Evolutionary conservation across 2,888 invertebrate genomes (phyloP).

Genomic region (Odontomyia ornata): DNA sequence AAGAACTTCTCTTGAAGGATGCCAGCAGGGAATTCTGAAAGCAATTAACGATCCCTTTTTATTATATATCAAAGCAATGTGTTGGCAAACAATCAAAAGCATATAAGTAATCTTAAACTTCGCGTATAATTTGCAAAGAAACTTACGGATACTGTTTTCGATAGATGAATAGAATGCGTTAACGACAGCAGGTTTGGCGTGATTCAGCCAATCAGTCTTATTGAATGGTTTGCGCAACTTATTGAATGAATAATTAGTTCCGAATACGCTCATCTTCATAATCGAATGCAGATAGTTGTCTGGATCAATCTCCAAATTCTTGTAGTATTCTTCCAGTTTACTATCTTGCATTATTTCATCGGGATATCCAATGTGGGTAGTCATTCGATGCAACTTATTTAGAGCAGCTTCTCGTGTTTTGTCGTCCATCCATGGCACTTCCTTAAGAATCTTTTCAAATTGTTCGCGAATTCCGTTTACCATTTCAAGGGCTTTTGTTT

Average conservation of each 20-base stretch:
- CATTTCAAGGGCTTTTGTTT: slow-evolving; percentile 86
- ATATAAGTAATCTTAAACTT: neutral
- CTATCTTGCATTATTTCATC: slow-evolving; percentile 84
- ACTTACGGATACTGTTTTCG: slow-evolving; percentile 89
- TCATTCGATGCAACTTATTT: slow-evolving; percentile 83
- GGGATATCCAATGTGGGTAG: slow-evolving; percentile 91
- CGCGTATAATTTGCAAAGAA: slow-evolving; percentile 4
- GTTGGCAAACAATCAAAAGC: no score
- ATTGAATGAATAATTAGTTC: slow-evolving; percentile 80
- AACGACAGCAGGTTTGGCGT: slow-evolving; percentile 84
- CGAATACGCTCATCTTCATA: slow-evolving; percentile 80
- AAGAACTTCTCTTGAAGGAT: slow-evolving; percentile 93
- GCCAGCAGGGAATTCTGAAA: slow-evolving; percentile 89
- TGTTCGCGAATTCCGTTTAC: slow-evolving; percentile 83
- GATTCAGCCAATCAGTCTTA: slow-evolving; percentile 86
- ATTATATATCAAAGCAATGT: no score
- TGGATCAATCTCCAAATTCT: slow-evolving; percentile 76
- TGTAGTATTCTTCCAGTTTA: slow-evolving; percentile 82
- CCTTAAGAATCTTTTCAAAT: slow-evolving; percentile 80
- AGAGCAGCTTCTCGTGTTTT: slow-evolving; percentile 79
- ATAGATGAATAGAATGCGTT: slow-evolving; percentile 87
- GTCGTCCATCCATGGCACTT: slow-evolving; percentile 94
- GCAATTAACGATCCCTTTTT: no score
- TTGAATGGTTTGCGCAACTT: slow-evolving; percentile 81
- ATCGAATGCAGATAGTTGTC: slow-evolving; percentile 79